These are phyloP conservation scores for Semnornis frantzii DNA, from an alignment of 2,113 vertebrate species.

Conservation along the genomic window DNA sequence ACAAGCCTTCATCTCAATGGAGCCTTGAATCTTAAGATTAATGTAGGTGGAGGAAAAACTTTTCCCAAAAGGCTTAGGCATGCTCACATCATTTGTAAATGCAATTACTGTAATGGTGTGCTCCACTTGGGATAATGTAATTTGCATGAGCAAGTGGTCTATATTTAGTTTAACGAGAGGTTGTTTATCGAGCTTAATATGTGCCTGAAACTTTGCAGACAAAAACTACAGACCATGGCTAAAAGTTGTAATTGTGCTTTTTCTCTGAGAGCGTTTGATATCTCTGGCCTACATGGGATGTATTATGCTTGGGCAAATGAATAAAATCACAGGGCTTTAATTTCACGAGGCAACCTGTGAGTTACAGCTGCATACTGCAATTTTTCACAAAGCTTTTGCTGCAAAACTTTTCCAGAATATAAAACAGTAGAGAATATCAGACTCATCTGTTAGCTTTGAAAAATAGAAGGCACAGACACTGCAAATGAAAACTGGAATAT, in stretches of 20 bases:
- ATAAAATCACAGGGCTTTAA: not conserved
- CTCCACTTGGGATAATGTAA: not conserved
- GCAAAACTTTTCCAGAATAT: not conserved
- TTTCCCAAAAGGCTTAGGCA: conserved; percentile 1
- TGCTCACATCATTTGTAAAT: not conserved
- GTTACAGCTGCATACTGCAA: not conserved
- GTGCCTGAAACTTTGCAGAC: not conserved
- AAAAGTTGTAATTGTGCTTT: not conserved
- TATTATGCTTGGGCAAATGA: not conserved
- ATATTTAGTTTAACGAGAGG: conserved; percentile 6
- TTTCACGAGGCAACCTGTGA: not conserved
- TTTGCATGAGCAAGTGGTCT: conserved; percentile 26
- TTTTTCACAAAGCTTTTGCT: conserved; percentile 3
- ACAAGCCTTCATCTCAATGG: not conserved
- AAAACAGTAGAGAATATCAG: conserved; percentile 1
- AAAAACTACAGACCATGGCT: not conserved
- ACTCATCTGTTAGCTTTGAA: conserved; percentile 6
- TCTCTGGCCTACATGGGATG: not conserved
- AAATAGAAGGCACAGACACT: not conserved
- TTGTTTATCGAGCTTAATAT: not conserved
- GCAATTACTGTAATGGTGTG: not conserved
- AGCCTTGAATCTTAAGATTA: not conserved
- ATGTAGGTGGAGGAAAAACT: not conserved
- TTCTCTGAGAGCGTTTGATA: not conserved
- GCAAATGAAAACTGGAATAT: not conserved